These are phyloP conservation scores for Fistularia tabacaria DNA, from an alignment of 2,797 vertebrate species.

Conservation along the genomic window DNA sequence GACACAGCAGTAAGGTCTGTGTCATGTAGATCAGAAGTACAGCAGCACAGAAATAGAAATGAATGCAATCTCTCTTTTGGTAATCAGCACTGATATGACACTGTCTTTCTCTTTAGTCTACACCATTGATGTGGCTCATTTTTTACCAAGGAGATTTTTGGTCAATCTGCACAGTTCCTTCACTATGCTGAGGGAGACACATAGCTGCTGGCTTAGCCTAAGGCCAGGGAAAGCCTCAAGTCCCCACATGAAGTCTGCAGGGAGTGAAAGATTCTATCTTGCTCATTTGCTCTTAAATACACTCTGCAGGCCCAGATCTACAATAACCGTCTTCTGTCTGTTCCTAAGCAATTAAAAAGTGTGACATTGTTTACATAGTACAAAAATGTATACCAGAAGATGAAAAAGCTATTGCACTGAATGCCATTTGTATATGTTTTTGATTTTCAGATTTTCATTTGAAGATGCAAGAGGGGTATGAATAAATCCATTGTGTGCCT, in stretches of 20 bases:
- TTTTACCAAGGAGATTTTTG: conserved; percentile 26
- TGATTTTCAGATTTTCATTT: too few species aligned
- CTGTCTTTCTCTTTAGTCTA: conserved; percentile 29
- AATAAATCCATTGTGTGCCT: too few species aligned
- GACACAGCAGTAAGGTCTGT: conserved; percentile 41
- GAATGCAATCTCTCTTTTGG: conserved; percentile 42
- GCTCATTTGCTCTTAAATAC: conserved; percentile 22
- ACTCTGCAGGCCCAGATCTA: conserved; percentile 7
- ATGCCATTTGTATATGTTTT: too few species aligned
- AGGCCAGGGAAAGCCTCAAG: conserved; percentile 37
- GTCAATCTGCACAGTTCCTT: conserved; percentile 36
- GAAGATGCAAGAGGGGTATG: too few species aligned
- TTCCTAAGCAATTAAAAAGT: too few species aligned
- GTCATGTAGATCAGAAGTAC: conserved; percentile 44
- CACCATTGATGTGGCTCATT: conserved; percentile 18
- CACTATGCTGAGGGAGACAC: conserved; percentile 38
- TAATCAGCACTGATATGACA: conserved; percentile 41
- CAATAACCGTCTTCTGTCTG: not conserved
- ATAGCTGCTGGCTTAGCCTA: conserved; percentile 49
- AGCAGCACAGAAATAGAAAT: conserved; percentile 56
- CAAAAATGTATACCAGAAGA: too few species aligned
- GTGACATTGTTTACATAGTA: too few species aligned
- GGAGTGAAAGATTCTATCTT: conserved; percentile 27
- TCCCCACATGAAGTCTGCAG: conserved; percentile 36
- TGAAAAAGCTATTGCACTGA: too few species aligned